Evolutionary conservation across 2,888 invertebrate species (phyloP), one percentile per base, ranked within the genome.

Genomic region (Acanthosoma haemorrhoidale): DNA sequence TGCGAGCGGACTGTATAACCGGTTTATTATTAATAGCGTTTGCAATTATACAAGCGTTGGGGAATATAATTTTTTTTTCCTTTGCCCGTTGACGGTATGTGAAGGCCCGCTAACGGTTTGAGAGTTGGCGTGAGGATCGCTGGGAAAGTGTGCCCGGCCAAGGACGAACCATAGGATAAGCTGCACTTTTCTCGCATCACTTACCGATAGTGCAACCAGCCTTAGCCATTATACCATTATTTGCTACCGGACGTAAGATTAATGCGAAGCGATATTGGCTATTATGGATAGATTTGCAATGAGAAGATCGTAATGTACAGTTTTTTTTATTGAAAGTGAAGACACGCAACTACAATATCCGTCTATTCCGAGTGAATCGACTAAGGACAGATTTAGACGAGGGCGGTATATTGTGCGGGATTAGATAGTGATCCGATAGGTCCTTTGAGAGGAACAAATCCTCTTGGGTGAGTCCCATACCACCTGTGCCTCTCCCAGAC

Each of bases 11-110:
- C 8, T 18, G 51, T n/a, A 51, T 25, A 51, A 51, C 51, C 51
- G 51, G 51, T 51, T 51, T n/a, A 25, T 51, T 51, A 51, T 25
- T 51, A 21, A 51, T 51, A 51, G n/a, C 51, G n/a, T n/a, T n/a
- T n/a, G 13, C 51, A 18, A 51, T 51, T 51, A 8, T 25, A 51
- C 51, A 51, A n/a, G n/a, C 29, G n/a, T 25, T 25, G 29, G n/a
- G n/a, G 25, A 25, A 51, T 51, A 51, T 51, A 51, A 51, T 51
- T 51, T 5, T 6, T 51, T 51, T 51, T 51, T 51, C 11, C 13
- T 25, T n/a, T 51, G n/a, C 13, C 51, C 29, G 21, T 51, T 25
- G 21, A 51, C 51, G 51, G 51, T 51, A 51, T 51, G 51, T 51
- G 25, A 51, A 51, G 51, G 51, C 29, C 51, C n/a, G 51, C n/a